phyloP scores from a whole-genome alignment of 1,140 invertebrate genomes.

The Ladona fulva region DNA sequence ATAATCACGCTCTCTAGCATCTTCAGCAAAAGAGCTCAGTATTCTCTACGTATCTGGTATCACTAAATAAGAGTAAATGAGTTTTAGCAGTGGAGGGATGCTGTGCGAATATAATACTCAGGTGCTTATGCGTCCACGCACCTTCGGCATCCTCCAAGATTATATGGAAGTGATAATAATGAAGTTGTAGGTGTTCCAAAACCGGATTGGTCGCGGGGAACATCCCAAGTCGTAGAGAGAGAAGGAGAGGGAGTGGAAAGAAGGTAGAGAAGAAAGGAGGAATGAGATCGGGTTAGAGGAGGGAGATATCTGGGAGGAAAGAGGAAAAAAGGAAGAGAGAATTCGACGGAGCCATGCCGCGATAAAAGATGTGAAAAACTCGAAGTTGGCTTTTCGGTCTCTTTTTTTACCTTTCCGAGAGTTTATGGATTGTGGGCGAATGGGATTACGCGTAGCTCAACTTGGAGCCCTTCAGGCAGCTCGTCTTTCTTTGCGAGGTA shows the following conservation, averaged over 20 bases:
- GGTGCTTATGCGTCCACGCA: too few species aligned
- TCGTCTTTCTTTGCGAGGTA: background rate
- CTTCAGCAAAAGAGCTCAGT: too few species aligned
- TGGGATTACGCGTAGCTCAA: background rate
- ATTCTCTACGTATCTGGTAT: too few species aligned
- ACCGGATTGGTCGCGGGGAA: background rate
- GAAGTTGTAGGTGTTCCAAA: slow-evolving; percentile 5
- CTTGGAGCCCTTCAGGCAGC: background rate
- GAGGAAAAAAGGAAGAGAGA: background rate
- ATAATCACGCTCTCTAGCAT: too few species aligned
- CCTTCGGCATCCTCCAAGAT: too few species aligned
- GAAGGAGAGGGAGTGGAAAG: background rate
- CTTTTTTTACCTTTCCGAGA: background rate
- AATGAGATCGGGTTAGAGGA: background rate
- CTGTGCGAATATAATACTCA: too few species aligned
- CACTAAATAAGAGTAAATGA: too few species aligned
- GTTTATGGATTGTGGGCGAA: background rate
- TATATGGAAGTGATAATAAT: background rate
- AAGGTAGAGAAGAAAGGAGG: background rate
- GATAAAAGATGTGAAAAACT: too few species aligned
- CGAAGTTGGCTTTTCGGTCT: background rate
- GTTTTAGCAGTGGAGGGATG: too few species aligned
- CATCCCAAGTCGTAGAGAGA: background rate
- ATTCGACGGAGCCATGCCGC: too few species aligned
- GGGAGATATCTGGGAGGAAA: background rate